Percentiles rank a stretch among this genome's conserved stretches.
Conservation (phyloP, 2,888 invertebrate species). For the Sacculina carcini region DNA sequence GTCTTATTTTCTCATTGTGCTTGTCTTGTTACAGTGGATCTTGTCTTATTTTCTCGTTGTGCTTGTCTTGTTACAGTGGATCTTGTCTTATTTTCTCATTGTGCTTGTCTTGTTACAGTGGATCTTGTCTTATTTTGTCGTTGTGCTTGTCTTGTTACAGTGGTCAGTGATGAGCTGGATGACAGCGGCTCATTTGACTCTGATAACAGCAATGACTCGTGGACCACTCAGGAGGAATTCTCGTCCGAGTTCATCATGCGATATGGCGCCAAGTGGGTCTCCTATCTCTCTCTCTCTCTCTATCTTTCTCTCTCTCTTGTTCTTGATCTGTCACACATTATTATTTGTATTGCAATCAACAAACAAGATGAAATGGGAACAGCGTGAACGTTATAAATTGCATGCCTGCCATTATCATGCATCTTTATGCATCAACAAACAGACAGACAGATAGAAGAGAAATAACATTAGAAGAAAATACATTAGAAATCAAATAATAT, state of each 20-base stretch:
- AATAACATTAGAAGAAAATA: too few species aligned
- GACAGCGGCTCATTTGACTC: constrained; percentile 30
- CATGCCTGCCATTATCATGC: not conserved
- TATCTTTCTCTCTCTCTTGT: too few species aligned
- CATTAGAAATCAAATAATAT: too few species aligned
- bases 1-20: too few species aligned
- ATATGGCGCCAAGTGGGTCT: constrained; percentile 35
- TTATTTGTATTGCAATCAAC: not conserved
- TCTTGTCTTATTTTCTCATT: too few species aligned
- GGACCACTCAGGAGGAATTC: constrained; percentile 36
- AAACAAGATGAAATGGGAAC: not conserved
- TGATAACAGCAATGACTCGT: constrained; percentile 46
- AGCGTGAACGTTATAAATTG: too few species aligned
- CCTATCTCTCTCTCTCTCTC: not conserved
- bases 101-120: too few species aligned
- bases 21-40: too few species aligned
- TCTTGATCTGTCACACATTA: not conserved
- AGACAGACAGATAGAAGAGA: constrained; percentile 7
- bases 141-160: not conserved
- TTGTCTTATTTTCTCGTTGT: too few species aligned
- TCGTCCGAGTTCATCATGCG: constrained; percentile 50
- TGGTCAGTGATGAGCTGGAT: constrained; percentile 8
- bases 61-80: too few species aligned
- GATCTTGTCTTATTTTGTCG: too few species aligned
- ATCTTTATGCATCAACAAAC: not conserved